Percentiles rank a stretch among this genome's conserved stretches.
Evolutionary conservation across 2,113 vertebrate genomes (phyloP).

Genomic region (Phaethon lepturus): DNA sequence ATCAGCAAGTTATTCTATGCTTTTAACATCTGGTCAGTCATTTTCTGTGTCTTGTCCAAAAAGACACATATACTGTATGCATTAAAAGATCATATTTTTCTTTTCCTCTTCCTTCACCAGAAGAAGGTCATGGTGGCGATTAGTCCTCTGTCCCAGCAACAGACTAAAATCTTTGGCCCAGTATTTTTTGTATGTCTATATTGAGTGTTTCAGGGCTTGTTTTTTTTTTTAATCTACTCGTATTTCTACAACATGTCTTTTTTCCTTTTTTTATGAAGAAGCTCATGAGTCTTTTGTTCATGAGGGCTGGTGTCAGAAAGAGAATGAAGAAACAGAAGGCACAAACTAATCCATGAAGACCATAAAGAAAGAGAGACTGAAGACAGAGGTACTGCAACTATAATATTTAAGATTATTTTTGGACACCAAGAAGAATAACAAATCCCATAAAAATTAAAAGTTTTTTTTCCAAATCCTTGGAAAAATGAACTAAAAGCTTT

Average conservation of each 20-base stretch:
- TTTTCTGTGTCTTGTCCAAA: not conserved
- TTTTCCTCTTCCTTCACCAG: not conserved
- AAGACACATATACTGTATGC: not conserved
- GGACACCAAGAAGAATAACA: not conserved
- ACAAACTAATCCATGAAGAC: not conserved
- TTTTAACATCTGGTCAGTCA: not conserved
- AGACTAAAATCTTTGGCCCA: not conserved
- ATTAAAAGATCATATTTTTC: not conserved
- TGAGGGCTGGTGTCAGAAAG: not conserved
- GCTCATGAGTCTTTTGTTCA: not conserved
- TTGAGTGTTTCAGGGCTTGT: not conserved
- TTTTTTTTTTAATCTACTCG: not conserved
- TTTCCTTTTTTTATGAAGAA: not conserved
- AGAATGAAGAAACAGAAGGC: not conserved
- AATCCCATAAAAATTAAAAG: not conserved
- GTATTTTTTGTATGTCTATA: not conserved
- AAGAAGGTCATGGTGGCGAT: not conserved
- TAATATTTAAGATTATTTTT: not conserved
- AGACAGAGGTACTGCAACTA: not conserved
- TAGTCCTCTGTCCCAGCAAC: not conserved
- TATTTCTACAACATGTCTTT: not conserved
- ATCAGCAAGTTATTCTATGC: not conserved
- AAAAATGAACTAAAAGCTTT: conserved; percentile 17
- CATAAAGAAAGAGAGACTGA: not conserved
- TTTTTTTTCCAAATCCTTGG: not conserved